phyloP scores from a whole-genome alignment of 2,888 invertebrate species.

The Metallyticus violacea region DNA sequence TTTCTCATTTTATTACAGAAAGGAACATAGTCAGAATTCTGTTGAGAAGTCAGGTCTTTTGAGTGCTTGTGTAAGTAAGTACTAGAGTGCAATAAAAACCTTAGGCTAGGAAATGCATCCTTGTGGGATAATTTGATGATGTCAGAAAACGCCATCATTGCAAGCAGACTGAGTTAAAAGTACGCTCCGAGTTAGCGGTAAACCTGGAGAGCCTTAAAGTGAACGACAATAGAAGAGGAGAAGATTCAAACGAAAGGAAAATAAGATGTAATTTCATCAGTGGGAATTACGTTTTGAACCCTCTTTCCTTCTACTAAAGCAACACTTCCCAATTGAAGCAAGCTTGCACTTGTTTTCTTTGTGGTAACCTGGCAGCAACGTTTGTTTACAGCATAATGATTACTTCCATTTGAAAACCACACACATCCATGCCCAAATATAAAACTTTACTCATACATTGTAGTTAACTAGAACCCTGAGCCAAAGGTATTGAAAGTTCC shows the following conservation, averaged over 20 bases:
- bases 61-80: not conserved
- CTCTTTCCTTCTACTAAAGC: not conserved
- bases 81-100: not conserved
- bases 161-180: not conserved
- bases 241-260: not conserved
- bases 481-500: too few relatives aligned
- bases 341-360: too few relatives aligned
- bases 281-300: not conserved
- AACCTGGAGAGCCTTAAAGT: not conserved
- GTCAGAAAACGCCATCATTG: not conserved
- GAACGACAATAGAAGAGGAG: not conserved
- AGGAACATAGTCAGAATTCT: too few relatives aligned
- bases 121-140: not conserved
- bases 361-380: too few relatives aligned
- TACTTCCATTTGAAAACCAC: too few relatives aligned
- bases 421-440: too few relatives aligned
- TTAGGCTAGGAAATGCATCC: not conserved
- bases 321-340: too few relatives aligned
- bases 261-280: not conserved
- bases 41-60: not conserved
- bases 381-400: too few relatives aligned
- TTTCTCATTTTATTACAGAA: too few relatives aligned
- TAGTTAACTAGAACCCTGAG: too few relatives aligned
- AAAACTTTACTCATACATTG: too few relatives aligned
- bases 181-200: not conserved